Conservation (phyloP, 2,113 vertebrate genomes). For the Myiozetetes cayanensis region DNA sequence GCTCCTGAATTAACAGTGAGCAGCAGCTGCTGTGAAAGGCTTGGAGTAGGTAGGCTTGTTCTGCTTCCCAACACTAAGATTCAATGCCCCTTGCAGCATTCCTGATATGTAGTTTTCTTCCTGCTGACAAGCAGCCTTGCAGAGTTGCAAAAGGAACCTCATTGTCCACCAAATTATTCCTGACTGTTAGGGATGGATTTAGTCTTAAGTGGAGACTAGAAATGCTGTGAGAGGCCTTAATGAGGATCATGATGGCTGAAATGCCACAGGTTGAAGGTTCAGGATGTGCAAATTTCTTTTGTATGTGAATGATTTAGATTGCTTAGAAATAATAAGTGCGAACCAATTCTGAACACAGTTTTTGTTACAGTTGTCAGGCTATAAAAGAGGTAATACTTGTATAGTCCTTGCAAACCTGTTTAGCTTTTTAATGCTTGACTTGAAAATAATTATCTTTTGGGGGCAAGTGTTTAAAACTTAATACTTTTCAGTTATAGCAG, state of each 20-base stretch:
- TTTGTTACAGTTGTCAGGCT: background rate
- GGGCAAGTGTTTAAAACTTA: background rate
- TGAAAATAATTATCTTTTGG: background rate
- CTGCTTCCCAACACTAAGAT: background rate
- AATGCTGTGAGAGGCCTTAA: background rate
- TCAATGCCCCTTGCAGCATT: background rate
- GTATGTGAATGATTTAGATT: background rate
- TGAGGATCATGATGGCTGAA: background rate
- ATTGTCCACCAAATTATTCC: background rate
- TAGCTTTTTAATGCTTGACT: background rate
- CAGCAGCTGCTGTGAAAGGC: background rate
- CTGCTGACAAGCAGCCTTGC: background rate
- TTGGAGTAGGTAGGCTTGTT: background rate
- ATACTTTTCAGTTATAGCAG: background rate
- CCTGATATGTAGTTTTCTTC: background rate
- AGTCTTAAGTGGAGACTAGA: background rate
- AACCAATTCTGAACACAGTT: background rate
- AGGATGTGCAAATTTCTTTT: background rate
- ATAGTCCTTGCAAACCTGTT: background rate
- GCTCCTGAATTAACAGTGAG: background rate
- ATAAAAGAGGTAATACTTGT: background rate
- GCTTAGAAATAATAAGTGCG: background rate
- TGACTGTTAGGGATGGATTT: background rate
- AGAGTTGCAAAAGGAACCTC: background rate
- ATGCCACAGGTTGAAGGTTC: background rate